A percentile compares a stretch with the other conserved stretches of the same genome.
Conservation (phyloP, 2,113 vertebrate species). For the Melanerpes formicivorus region DNA sequence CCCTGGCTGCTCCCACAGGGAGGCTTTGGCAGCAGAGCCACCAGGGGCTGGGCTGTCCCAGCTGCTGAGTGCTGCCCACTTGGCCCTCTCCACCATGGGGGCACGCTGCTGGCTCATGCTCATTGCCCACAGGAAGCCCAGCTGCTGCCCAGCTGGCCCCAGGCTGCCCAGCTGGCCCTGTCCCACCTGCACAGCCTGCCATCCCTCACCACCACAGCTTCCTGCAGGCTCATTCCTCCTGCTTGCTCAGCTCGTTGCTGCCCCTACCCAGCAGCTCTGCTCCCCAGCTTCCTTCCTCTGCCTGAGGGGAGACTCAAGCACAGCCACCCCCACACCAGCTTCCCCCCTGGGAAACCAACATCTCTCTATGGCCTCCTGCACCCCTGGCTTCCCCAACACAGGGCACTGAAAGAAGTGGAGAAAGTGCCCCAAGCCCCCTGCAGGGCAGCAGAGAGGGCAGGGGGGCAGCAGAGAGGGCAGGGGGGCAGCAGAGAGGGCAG, state of each 20-base stretch:
- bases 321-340: not conserved
- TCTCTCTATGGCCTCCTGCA: not conserved
- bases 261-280: not conserved
- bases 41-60: not conserved
- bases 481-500: not conserved
- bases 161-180: not conserved
- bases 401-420: fast-evolving
- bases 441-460: not conserved
- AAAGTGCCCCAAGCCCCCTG: not conserved
- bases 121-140: not conserved
- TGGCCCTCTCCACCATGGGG: not conserved
- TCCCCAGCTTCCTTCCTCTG: not conserved
- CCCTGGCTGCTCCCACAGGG: not conserved
- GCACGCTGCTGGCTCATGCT: not conserved
- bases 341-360: not conserved
- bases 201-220: fast-evolving
- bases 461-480: not conserved
- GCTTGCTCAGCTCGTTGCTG: not conserved
- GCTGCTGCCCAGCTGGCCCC: not conserved
- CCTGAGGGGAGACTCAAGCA: not conserved
- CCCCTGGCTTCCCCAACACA: not conserved
- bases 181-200: not conserved
- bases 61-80: not conserved
- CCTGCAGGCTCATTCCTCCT: not conserved
- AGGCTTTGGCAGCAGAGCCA: not conserved